phyloP scores from a whole-genome alignment of 2,797 vertebrate species.

The Gouania willdenowi region DNA sequence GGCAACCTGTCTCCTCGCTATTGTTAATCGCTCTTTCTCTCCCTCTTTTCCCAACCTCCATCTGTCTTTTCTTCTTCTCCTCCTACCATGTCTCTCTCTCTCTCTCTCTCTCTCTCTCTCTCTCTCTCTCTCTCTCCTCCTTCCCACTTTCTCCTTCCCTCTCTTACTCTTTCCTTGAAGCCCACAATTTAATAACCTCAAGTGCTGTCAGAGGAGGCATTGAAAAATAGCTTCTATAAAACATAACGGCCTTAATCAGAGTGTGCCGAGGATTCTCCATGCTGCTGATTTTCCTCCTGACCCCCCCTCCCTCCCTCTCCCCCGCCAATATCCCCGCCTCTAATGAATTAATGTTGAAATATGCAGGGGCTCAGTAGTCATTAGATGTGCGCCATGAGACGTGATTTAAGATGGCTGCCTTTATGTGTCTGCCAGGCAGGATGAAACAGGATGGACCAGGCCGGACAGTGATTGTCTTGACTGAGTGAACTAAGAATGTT shows the following conservation, averaged over 20 bases:
- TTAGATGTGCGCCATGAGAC: constrained; percentile 85
- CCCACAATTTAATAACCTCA: constrained; percentile 96
- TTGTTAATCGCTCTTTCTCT: constrained; percentile 66
- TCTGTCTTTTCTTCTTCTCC: constrained; percentile 53
- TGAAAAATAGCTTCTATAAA: constrained; percentile 99
- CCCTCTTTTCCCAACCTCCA: constrained; percentile 47
- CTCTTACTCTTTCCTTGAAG: constrained; percentile 81
- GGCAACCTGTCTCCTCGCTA: constrained; percentile 63
- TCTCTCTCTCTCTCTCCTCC: constrained; percentile 5
- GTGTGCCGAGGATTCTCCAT: constrained; percentile 82
- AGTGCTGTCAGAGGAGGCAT: constrained; percentile 95
- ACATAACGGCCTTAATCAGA: constrained; percentile 98
- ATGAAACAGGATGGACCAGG: constrained; percentile 53
- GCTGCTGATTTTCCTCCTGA: constrained; percentile 63
- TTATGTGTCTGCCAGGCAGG: constrained; percentile 66
- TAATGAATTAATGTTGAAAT: constrained; percentile 97
- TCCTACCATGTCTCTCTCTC: constrained; percentile 39
- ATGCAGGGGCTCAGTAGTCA: constrained; percentile 93
- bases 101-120: constrained; percentile 10
- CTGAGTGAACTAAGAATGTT: constrained; percentile 40
- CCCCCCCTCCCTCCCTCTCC: constrained; percentile 35
- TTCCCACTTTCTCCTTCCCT: constrained; percentile 23
- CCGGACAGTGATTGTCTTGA: constrained; percentile 57
- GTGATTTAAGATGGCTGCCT: constrained; percentile 79
- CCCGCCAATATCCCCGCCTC: constrained; percentile 81